Base-by-base conservation (phyloP, 2,888 invertebrate species). In the Hymenopus coronatus region DNA sequence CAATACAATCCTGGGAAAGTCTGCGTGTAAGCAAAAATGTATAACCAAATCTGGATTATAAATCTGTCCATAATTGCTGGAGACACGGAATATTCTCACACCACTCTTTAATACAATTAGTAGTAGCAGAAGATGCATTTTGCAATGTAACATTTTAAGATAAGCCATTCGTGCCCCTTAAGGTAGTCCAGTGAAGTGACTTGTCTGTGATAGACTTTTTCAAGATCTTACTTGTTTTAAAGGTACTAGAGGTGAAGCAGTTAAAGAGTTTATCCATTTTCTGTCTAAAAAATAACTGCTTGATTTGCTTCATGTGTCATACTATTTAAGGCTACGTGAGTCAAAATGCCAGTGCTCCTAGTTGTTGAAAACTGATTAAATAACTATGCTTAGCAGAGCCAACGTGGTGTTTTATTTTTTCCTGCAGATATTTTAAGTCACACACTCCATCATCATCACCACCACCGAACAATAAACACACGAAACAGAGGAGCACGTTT, bases 1-100 rank as follows among this genome's bases (percentile, higher is more conserved):
- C n/a, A n/a, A n/a, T n/a, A n/a, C n/a, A n/a, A n/a, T n/a, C 89
- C 84, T 88, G 85, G 28, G 89, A 84, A 20, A 89, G 84, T 14
- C 88, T 20, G n/a, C 82, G 84, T 12, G 70, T 89, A 30, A 89
- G 54, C 9, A 89, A 27, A 82, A 88, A 89, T n/a, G 9, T 33
- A 54, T 84, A 89, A 27, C 70, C 20, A 84, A 27, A 89, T 25
- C 54, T 89, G 2, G 28, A 27, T 30, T 70, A 84, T 7, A 89
- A 33, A 4, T 88, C 88, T 28, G 9, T 28, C 83, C 87, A 87
- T 30, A 89, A 84, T n/a, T 84, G 82, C 28, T 70, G 7, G 14
- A 89, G 81, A 25, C 85, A 54, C 4, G 28, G n/a, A 27, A 89
- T 89, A 54, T 89, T 89, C 33, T 46, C 3, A 27, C 81, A 40